Conservation (phyloP, 2,888 invertebrate species). For the Escarpia spicata region DNA sequence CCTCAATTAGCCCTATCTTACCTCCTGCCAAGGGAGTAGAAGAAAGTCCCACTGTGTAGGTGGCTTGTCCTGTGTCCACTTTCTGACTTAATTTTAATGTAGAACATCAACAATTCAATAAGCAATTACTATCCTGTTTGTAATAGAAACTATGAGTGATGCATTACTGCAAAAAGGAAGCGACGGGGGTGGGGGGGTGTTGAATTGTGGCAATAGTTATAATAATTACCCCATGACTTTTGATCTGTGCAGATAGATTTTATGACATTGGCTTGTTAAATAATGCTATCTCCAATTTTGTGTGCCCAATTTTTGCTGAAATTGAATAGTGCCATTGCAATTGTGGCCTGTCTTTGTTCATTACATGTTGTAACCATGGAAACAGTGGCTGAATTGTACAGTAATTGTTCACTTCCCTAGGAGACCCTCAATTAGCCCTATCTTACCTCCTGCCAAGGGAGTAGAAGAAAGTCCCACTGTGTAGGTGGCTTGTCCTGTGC, state of each 20-base stretch:
- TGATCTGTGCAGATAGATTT: neutral
- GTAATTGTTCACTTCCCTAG: no score
- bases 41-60: no score
- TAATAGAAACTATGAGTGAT: neutral
- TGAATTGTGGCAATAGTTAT: neutral
- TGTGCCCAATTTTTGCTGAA: neutral
- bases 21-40: no score
- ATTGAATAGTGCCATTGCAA: neutral
- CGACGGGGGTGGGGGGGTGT: neutral
- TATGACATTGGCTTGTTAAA: neutral
- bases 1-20: no score
- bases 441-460: no score
- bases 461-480: no score
- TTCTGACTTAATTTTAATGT: no score
- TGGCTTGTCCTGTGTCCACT: no score
- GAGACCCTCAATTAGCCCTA: no score
- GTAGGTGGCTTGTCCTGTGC: no score
- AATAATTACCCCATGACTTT: neutral
- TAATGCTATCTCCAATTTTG: neutral
- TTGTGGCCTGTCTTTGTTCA: neutral
- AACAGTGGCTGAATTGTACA: neutral
- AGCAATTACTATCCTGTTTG: neutral
- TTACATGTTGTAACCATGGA: neutral
- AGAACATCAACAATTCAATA: no score
- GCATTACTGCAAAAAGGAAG: neutral